A percentile compares a stretch with the other conserved stretches of the same genome.
phyloP scores from a whole-genome alignment of 37 sponge, comb jelly and placozoan species.

The Mnemiopsis leidyi region DNA sequence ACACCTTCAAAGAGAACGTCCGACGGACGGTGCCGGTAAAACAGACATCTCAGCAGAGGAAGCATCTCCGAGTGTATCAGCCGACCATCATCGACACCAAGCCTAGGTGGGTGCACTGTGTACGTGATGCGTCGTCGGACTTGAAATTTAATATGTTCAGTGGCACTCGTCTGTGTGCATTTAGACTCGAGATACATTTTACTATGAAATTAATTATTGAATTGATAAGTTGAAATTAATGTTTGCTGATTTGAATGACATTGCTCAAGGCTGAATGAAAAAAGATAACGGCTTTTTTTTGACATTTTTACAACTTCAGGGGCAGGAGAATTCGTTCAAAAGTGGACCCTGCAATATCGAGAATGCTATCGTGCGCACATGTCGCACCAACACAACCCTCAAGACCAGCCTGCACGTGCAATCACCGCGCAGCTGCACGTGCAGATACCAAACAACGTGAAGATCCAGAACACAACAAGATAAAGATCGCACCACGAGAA shows the following conservation, averaged over 20 bases:
- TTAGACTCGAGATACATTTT: too few relatives aligned
- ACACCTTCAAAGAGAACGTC: constrained; percentile 25
- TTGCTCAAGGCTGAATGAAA: too few relatives aligned
- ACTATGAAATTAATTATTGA: too few relatives aligned
- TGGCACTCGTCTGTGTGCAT: too few relatives aligned
- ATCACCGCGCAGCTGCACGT: neutral
- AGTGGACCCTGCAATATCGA: neutral
- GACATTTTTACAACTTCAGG: too few relatives aligned
- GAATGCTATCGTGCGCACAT: neutral
- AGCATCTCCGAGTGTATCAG: neutral
- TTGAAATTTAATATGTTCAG: too few relatives aligned
- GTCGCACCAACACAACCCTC: neutral
- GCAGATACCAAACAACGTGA: neutral
- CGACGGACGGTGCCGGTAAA: neutral
- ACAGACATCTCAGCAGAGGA: neutral
- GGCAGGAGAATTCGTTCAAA: neutral
- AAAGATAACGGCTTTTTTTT: too few relatives aligned
- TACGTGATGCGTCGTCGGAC: too few relatives aligned
- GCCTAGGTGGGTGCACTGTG: too few relatives aligned
- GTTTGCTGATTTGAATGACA: too few relatives aligned
- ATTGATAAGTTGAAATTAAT: too few relatives aligned
- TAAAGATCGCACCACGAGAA: neutral
- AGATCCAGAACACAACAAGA: too few relatives aligned
- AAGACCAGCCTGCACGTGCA: neutral
- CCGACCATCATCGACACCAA: constrained; percentile 58